phyloP scores from a whole-genome alignment of 1,140 invertebrate species.

The Harpegnathos saltator region DNA sequence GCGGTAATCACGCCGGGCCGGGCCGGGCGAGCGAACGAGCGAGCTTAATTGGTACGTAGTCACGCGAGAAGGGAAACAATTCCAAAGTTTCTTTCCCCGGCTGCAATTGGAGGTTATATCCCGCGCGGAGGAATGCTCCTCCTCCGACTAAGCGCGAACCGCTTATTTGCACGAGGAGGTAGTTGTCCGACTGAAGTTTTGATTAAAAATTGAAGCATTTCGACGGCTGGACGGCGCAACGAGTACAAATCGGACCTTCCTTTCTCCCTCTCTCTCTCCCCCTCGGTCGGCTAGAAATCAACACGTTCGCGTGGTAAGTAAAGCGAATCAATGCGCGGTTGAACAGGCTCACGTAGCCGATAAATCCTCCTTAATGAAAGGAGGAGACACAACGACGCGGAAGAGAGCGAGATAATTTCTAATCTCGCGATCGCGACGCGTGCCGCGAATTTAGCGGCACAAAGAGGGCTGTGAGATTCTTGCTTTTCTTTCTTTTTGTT shows the following conservation, averaged over 20 bases:
- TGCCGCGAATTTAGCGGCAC: constrained; percentile 32
- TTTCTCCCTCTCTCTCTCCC: too few relatives aligned
- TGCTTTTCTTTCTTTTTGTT: constrained; percentile 1
- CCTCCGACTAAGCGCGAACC: neutral
- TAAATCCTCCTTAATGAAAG: constrained; percentile 3
- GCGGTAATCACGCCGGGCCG: neutral
- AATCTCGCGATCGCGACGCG: neutral
- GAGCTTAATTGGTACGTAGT: constrained; percentile 21
- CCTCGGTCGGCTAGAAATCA: too few relatives aligned
- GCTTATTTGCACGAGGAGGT: neutral
- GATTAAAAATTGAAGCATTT: too few relatives aligned
- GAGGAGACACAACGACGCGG: neutral
- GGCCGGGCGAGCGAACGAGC: neutral
- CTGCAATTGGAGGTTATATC: constrained; percentile 1
- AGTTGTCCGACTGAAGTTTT: too few relatives aligned
- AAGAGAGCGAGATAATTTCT: neutral
- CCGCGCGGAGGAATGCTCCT: neutral
- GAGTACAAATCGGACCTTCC: too few relatives aligned
- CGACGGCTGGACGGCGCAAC: too few relatives aligned
- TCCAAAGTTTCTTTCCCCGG: neutral
- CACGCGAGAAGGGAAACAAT: constrained; percentile 25
- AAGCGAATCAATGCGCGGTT: neutral
- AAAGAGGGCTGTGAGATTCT: neutral
- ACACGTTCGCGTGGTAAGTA: too few relatives aligned
- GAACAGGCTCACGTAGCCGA: neutral